Percentiles rank a stretch among this genome's conserved stretches.
phyloP scores from a whole-genome alignment of 37 sponge, comb jelly and placozoan genomes.

The Halisarca cf. caerulea region DNA sequence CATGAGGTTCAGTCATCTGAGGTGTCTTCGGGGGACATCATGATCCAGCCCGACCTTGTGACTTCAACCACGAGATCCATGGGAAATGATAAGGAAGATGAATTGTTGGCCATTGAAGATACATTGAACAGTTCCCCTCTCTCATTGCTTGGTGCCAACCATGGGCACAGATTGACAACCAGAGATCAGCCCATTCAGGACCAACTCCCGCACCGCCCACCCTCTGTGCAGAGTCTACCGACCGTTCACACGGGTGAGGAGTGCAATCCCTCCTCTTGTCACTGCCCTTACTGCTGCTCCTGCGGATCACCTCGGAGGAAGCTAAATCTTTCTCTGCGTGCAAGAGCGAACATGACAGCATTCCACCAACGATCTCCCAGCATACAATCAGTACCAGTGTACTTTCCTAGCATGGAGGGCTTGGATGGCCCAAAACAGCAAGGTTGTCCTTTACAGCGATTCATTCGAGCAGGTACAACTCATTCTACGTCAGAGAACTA shows the following conservation, averaged over 20 bases:
- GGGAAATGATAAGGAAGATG: too few relatives aligned
- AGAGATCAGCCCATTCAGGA: neutral
- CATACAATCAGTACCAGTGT: slow-evolving; percentile 10
- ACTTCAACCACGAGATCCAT: too few relatives aligned
- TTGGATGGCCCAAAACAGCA: too few relatives aligned
- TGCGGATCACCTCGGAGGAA: slow-evolving; percentile 26
- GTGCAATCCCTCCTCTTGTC: neutral
- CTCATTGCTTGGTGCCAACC: too few relatives aligned
- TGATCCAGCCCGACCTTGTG: neutral
- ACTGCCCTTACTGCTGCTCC: slow-evolving; percentile 47
- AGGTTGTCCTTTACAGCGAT: slow-evolving; percentile 9
- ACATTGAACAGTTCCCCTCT: neutral
- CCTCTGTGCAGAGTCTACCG: slow-evolving; percentile 14
- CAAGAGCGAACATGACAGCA: neutral
- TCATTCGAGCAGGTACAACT: neutral
- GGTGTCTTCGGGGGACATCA: neutral
- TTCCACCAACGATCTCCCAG: slow-evolving; percentile 13
- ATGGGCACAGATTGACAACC: neutral
- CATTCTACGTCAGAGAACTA: too few relatives aligned
- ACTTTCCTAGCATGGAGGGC: neutral
- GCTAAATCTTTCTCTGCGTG: neutral
- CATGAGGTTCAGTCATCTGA: neutral
- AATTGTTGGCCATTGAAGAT: neutral
- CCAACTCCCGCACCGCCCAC: neutral
- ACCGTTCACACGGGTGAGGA: neutral